Percentiles rank a stretch among this genome's conserved stretches.
Conservation (phyloP, 2,797 vertebrate genomes). For the Sternotherus odoratus region DNA sequence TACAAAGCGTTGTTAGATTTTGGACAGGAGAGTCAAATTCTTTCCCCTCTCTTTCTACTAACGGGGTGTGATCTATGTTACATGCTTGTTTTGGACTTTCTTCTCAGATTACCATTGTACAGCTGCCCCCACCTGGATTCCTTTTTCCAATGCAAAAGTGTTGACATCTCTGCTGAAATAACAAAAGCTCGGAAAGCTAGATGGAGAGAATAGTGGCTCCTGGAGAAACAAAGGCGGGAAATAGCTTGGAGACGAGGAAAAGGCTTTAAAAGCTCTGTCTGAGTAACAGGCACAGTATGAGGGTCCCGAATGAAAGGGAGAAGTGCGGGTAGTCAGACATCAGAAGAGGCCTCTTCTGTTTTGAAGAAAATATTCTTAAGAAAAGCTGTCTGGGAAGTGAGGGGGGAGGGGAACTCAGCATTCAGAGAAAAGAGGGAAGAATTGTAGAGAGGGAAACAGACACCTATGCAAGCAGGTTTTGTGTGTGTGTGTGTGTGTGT, state of each 20-base stretch:
- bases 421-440: not conserved
- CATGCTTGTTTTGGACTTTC: not conserved
- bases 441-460: not conserved
- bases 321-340: not conserved
- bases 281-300: not conserved
- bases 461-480: not conserved
- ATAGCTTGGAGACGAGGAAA: constrained; percentile 5
- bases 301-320: not conserved
- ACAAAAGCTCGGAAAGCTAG: constrained; percentile 15
- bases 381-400: not conserved
- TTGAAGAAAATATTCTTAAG: not conserved
- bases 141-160: not conserved
- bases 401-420: fast-evolving
- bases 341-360: constrained; percentile 3
- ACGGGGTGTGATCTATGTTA: not conserved
- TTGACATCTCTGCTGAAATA: constrained; percentile 41
- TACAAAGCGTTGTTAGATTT: not conserved
- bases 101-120: not conserved
- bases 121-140: not conserved
- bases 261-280: constrained; percentile 3
- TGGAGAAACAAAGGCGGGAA: constrained; percentile 35
- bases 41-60: not conserved
- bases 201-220: not conserved
- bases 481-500: not conserved
- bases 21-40: not conserved